phyloP scores from a whole-genome alignment of 1,140 invertebrate genomes.

The Semibalanus balanoides region DNA sequence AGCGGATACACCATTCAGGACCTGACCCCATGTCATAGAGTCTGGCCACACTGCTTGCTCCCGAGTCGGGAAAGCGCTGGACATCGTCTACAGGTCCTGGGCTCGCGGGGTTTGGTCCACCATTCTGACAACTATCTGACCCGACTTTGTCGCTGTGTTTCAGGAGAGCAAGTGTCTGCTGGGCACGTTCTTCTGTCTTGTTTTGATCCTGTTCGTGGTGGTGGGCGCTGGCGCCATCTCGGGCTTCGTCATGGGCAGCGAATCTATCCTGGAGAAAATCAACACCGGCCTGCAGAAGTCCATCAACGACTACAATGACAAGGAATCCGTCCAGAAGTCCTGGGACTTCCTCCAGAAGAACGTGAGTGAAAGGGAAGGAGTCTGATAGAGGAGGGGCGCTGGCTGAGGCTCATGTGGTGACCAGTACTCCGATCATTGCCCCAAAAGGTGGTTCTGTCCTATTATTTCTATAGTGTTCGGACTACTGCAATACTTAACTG shows the following conservation, averaged over 20 bases:
- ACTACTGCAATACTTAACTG: no score
- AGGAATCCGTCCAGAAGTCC: not conserved
- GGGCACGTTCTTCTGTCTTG: not conserved
- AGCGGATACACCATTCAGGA: no score
- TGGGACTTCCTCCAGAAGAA: not conserved
- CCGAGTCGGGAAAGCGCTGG: no score
- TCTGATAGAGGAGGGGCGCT: no score
- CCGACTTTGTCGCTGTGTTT: not conserved
- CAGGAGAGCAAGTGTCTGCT: not conserved
- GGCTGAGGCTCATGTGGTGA: no score
- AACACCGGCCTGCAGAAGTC: not conserved
- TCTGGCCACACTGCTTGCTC: no score
- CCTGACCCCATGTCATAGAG: no score
- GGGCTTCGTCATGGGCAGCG: not conserved
- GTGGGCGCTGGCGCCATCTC: not conserved
- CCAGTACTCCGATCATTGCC: no score
- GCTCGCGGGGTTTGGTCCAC: no score
- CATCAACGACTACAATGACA: not conserved
- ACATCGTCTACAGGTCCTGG: no score
- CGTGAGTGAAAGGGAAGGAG: not conserved
- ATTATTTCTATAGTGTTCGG: no score
- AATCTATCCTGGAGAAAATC: not conserved
- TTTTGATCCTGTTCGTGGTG: not conserved
- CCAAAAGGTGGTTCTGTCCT: no score
- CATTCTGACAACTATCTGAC: not conserved